phyloP scores from a whole-genome alignment of 2,113 vertebrate genomes.

The Noctilio leporinus region DNA sequence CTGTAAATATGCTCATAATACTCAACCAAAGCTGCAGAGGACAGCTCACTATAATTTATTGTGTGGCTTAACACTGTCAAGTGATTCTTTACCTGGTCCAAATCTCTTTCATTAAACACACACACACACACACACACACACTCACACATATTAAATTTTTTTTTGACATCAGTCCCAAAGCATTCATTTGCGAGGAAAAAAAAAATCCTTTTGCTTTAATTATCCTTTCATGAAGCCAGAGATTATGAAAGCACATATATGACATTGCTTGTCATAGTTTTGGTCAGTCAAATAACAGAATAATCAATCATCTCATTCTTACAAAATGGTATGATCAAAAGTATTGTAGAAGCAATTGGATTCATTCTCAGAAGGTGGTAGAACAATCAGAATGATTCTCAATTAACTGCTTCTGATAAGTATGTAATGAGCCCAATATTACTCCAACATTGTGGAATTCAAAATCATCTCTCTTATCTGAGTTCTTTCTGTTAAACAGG shows the following conservation, averaged over 20 bases:
- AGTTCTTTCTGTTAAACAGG: slow-evolving; percentile 63
- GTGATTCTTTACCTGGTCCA: slow-evolving; percentile 4
- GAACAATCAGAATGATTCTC: slow-evolving; percentile 71
- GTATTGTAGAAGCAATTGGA: slow-evolving; percentile 70
- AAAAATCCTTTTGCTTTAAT: slow-evolving; percentile 76
- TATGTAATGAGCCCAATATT: slow-evolving; percentile 78
- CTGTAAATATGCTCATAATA: slow-evolving; percentile 17
- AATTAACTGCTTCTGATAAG: slow-evolving; percentile 74
- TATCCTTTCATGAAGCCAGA: slow-evolving; percentile 74
- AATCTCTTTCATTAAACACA: slow-evolving; percentile 45
- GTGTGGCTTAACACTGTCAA: slow-evolving; percentile 48
- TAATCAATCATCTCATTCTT: slow-evolving; percentile 80
- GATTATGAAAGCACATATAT: slow-evolving; percentile 76
- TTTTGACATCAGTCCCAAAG: slow-evolving; percentile 63
- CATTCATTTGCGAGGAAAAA: slow-evolving; percentile 26
- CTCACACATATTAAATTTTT: background rate
- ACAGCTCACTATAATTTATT: background rate
- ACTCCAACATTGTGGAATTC: slow-evolving; percentile 74
- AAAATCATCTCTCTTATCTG: slow-evolving; percentile 76
- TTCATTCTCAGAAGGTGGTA: slow-evolving; percentile 72
- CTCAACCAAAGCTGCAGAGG: slow-evolving; percentile 22
- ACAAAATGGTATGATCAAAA: slow-evolving; percentile 76
- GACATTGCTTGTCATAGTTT: slow-evolving; percentile 76
- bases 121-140: background rate
- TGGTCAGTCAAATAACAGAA: slow-evolving; percentile 79